Evolutionary conservation across 1,140 invertebrate genomes (phyloP).

Genomic region (Drosophila tropicalis): DNA sequence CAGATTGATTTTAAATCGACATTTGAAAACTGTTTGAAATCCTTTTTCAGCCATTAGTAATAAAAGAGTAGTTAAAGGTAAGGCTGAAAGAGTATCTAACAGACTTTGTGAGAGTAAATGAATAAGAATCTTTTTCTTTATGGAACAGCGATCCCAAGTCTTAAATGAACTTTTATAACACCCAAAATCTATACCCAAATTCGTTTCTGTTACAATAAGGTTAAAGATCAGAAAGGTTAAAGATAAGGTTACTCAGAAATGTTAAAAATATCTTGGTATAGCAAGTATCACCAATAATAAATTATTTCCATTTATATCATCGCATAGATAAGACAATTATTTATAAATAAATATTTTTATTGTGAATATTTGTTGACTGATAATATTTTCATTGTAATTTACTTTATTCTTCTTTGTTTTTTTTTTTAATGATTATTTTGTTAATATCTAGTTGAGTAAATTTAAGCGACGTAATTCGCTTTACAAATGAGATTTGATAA

Average conservation of each 20-base stretch:
- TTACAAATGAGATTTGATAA: neutral
- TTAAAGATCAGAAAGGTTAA: neutral
- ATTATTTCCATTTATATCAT: neutral
- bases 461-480: neutral
- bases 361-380: neutral
- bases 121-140: no score
- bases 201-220: no score
- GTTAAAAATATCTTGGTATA: neutral
- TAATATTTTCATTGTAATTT: neutral
- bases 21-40: no score
- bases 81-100: no score
- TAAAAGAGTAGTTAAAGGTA: no score
- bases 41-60: no score
- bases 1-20: no score
- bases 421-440: neutral
- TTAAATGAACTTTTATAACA: no score
- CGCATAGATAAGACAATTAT: neutral
- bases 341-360: constrained; percentile 3
- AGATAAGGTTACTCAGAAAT: constrained; percentile 1
- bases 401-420: neutral
- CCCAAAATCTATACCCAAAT: no score
- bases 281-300: neutral
- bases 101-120: no score
- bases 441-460: neutral
- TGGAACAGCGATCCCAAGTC: no score